Evolutionary conservation across 2,797 vertebrate genomes (phyloP).

Genomic region (Toxotes lorentzi): DNA sequence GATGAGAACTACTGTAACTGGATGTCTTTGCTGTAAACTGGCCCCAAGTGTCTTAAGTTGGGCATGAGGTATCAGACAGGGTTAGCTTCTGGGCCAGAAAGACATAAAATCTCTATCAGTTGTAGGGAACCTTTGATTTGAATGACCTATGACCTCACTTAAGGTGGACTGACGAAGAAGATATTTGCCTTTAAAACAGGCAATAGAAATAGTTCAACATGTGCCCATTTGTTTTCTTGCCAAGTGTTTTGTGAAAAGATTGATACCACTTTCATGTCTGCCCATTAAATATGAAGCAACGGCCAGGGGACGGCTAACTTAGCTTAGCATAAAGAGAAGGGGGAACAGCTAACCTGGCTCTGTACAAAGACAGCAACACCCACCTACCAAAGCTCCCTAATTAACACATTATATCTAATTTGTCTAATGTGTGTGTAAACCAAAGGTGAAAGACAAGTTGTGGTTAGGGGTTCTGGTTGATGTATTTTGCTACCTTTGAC

Average conservation of each 20-base stretch:
- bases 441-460: not conserved
- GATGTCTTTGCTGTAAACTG: constrained; percentile 31
- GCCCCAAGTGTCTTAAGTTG: constrained; percentile 9
- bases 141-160: constrained; percentile 38
- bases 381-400: not conserved
- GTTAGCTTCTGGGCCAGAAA: not conserved
- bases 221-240: not conserved
- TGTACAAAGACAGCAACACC: not conserved
- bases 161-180: not conserved
- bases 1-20: not conserved
- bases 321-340: not conserved
- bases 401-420: not conserved
- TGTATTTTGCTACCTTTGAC: not conserved
- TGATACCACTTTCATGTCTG: not conserved
- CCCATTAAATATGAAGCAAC: not conserved
- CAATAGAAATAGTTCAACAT: not conserved
- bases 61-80: not conserved
- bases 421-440: not conserved
- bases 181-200: not conserved
- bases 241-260: not conserved
- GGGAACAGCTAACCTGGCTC: not conserved
- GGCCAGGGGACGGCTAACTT: not conserved
- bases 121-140: constrained; percentile 13
- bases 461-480: not conserved
- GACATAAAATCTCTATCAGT: not conserved